phyloP scores from a whole-genome alignment of 2,797 vertebrate genomes.

The Gallinago stenura region DNA sequence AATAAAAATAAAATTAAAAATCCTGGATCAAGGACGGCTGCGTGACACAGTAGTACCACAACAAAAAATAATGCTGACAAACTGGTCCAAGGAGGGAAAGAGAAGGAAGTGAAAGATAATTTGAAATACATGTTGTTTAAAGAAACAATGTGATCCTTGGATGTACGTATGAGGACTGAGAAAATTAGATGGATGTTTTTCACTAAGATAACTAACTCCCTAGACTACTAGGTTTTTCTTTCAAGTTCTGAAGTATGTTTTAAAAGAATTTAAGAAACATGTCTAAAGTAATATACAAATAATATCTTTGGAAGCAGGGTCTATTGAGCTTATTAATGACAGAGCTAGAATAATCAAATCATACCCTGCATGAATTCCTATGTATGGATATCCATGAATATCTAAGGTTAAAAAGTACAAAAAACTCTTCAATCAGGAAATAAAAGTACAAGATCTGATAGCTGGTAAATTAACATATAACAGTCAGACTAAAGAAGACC shows the following conservation, averaged over 20 bases:
- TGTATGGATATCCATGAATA: not conserved
- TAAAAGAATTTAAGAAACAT: not conserved
- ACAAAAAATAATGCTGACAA: not conserved
- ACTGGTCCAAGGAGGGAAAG: not conserved
- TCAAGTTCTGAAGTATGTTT: not conserved
- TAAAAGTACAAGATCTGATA: not conserved
- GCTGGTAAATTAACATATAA: not conserved
- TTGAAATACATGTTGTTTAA: not conserved
- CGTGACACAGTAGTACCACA: not conserved
- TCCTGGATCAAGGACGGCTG: not conserved
- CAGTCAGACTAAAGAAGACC: not conserved
- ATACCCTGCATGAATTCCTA: accelerated
- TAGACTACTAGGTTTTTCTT: not conserved
- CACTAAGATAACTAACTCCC: not conserved
- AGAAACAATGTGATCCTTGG: not conserved
- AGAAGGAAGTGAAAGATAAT: not conserved
- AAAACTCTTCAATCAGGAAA: not conserved
- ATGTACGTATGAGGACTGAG: accelerated
- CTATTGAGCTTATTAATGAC: not conserved
- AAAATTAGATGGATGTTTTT: not conserved
- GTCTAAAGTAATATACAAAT: not conserved
- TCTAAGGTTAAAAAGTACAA: not conserved
- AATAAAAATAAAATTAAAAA: not conserved
- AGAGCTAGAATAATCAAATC: not conserved
- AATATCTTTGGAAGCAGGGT: not conserved